phyloP scores from a whole-genome alignment of 2,888 invertebrate species.

The Amiota minor region DNA sequence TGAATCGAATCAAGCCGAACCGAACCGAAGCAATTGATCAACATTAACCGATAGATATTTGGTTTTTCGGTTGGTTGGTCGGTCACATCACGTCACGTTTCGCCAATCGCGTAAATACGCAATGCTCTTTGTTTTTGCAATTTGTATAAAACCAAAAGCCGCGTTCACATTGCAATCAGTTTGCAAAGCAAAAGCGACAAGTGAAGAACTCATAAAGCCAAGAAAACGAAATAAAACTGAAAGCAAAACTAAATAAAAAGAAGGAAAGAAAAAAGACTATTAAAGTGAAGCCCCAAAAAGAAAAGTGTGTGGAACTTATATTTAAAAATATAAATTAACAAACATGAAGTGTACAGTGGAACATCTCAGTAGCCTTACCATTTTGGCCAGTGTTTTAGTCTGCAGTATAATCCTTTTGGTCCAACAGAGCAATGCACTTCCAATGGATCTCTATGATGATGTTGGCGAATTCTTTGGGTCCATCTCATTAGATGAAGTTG shows the following conservation, averaged over 20 bases:
- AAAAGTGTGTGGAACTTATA: background rate
- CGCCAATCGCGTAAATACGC: conserved; percentile 16
- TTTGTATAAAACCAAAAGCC: conserved; percentile 62
- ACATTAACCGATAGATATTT: conserved; percentile 37
- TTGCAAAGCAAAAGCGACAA: conserved; percentile 42
- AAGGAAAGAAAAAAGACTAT: conserved; percentile 11
- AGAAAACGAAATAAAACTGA: conserved; percentile 9
- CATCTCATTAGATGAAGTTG: conserved; percentile 68
- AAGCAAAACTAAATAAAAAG: conserved; percentile 7
- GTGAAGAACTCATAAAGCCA: conserved; percentile 34
- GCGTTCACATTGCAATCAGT: conserved; percentile 55
- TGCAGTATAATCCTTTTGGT: conserved; percentile 40
- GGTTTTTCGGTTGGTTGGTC: conserved; percentile 25
- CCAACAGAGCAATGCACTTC: conserved; percentile 48
- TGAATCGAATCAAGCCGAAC: no score
- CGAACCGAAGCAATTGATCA: background rate
- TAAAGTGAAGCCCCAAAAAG: background rate
- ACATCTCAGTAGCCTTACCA: conserved; percentile 34
- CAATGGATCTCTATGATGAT: conserved; percentile 72
- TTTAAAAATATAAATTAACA: conserved; percentile 32
- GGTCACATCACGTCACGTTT: conserved; percentile 50
- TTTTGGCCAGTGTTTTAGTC: conserved; percentile 29
- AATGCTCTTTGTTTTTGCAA: conserved; percentile 29
- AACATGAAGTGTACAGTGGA: conserved; percentile 37
- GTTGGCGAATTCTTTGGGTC: conserved; percentile 71